A percentile compares a stretch with the other conserved stretches of the same genome.
Evolutionary conservation across 1,140 invertebrate species (phyloP).

Genomic region (Littorina saxatilis): DNA sequence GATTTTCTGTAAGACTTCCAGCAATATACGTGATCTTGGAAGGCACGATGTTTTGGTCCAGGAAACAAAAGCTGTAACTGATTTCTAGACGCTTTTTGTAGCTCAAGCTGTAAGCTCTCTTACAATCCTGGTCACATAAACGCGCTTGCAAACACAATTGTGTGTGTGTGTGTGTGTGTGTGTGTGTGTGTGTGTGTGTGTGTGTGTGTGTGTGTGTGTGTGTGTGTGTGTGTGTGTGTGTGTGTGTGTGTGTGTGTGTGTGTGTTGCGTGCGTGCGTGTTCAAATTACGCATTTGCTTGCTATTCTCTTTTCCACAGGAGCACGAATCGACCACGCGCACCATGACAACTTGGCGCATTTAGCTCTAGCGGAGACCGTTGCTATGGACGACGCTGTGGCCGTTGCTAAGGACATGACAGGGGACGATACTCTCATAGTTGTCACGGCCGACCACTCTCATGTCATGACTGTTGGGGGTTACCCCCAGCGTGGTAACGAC

Average conservation of each 20-base stretch:
- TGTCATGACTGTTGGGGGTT: conserved; percentile 68
- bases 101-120: no score
- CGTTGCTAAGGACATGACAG: conserved; percentile 79
- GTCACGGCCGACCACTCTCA: conserved; percentile 92
- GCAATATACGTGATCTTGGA: no score
- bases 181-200: background rate
- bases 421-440: conserved; percentile 87
- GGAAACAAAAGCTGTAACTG: no score
- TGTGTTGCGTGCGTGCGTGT: no score
- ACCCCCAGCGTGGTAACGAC: conserved; percentile 65
- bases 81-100: no score
- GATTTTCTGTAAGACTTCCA: no score
- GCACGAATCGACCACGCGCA: conserved; percentile 89
- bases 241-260: no score
- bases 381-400: conserved; percentile 85
- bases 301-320: conserved; percentile 58
- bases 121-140: no score
- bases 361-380: conserved; percentile 87
- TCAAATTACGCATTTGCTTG: background rate
- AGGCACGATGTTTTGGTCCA: no score
- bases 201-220: background rate
- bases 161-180: no score
- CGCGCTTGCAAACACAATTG: no score
- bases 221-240: background rate
- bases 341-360: conserved; percentile 86